Base-by-base conservation (phyloP, 2,113 vertebrate genomes). In the Anser cygnoides region DNA sequence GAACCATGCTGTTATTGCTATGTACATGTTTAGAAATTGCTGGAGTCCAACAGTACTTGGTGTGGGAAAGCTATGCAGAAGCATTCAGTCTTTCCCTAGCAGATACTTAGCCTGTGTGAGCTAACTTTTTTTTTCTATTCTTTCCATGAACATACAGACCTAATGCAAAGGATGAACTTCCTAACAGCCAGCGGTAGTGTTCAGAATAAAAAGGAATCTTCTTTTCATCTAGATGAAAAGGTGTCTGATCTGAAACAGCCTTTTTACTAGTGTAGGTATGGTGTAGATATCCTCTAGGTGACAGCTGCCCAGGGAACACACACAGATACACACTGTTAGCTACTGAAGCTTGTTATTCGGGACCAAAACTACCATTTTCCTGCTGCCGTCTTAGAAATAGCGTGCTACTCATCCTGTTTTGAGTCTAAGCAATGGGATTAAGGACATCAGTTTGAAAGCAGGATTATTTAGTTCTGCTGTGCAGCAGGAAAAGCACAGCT, bases 151-250 rank as follows among this genome's bases (percentile, higher is more conserved):
- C 1, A 8, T 19, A 33, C 63, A 55, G 68, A 74, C 20, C 4
- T 61, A 74, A 29, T 13, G 52, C 55, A 88, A 92, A 92, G 63
- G 29, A 46, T 9, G 43, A 92, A 39, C 52, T 26, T 90, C 41
- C 33, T 52, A 83, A 63, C n/a, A 86, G 65, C 18, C 59, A 80
- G 83, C 0, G 0, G 85, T 57, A 54, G 21, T 37, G 9, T 3
- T 65, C 33, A 84, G 84, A 94, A 89, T 13, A 86, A 71, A 90
- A 90, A 92, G 49, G 43, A 78, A 71, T 78, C 65, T 20, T 93
- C 26, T 55, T 93, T 94, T 89, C 68, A 92, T 78, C 35, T 65
- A 61, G 39, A 93, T 93, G 76, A 93, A 94, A 95, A 61, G 73
- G 28, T 49, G 57, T 78, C 65, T 94, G 68, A 81, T 88, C 68